Evolutionary conservation across 2,113 vertebrate species (phyloP).

Genomic region (Protobothrops mucrosquamatus): DNA sequence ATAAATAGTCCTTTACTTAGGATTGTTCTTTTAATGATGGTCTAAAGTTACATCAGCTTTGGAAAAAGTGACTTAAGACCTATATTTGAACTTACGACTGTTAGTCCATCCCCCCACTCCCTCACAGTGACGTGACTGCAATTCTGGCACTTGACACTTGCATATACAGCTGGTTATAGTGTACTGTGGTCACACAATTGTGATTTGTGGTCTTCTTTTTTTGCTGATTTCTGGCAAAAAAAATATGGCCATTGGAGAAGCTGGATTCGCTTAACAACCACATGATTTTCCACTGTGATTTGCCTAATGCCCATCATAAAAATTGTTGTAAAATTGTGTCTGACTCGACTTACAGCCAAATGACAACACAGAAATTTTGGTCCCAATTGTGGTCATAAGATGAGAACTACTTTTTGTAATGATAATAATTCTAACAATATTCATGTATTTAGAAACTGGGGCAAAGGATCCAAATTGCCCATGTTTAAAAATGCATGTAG

Average conservation of each 20-base stretch:
- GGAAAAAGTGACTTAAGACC: neutral
- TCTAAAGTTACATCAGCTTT: neutral
- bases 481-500: neutral
- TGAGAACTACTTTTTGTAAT: neutral
- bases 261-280: neutral
- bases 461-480: too few species aligned
- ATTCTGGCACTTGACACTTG: too few species aligned
- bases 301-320: neutral
- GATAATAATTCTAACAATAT: neutral
- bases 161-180: neutral
- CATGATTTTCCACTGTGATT: neutral
- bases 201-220: neutral
- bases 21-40: neutral
- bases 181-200: neutral
- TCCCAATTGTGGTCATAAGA: neutral
- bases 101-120: neutral
- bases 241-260: neutral
- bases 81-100: neutral
- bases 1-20: neutral
- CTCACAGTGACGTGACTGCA: too few species aligned
- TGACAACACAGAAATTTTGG: neutral
- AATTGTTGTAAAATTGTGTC: neutral
- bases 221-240: neutral
- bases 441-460: too few species aligned
- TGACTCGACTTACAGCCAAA: neutral